Evolutionary conservation across 1,140 invertebrate genomes (phyloP), one percentile per base, ranked within the genome.

Genomic region (Psilanteris sp.): DNA sequence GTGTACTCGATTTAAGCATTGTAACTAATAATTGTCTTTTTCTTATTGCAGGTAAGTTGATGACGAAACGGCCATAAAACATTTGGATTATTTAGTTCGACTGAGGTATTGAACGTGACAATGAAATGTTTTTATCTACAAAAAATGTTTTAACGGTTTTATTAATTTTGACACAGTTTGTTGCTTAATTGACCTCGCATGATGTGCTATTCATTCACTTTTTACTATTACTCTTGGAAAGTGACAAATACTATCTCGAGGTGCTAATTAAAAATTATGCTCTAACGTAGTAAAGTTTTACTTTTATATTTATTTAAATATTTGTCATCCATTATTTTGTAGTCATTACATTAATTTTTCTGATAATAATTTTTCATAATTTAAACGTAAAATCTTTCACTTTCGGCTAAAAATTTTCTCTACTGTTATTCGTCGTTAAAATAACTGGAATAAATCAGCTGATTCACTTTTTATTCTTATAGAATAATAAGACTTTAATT

Each of bases 51-150:
- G 61, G 61, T 66, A 66, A 66, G 61, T 44, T 44, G 46, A 34
- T 34, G 46, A 62, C 59, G 15, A 54, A 26, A 18, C 16, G 13
- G 26, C 5, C 13, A 48, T 48, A 57, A 59, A 59, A 2, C 9
- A 10, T 48, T 46, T 13, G 24, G 50, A 46, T 39, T 32, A 20
- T 10, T 36, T 8, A 29, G 22, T 29, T 46, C 18, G 59, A 41
- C 54, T 44, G 36, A 66, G 61, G 61, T 66, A 52, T 57, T 50
- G 64, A 68, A 57, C 64, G 52, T 57, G 64, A 57, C 64, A 68
- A 57, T 68, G 64, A 68, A 57, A 24, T 10, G 29, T 43, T 46
- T 57, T 48, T 39, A 22, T 14, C 50, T 37, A 14, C 26, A 14
- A 24, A 13, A 37, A 13, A 37, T 2, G 32, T 34, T 41, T 57